A percentile compares a stretch with the other conserved stretches of the same genome.
Conservation (phyloP, 2,888 invertebrate species). For the Tinea semifulvella region DNA sequence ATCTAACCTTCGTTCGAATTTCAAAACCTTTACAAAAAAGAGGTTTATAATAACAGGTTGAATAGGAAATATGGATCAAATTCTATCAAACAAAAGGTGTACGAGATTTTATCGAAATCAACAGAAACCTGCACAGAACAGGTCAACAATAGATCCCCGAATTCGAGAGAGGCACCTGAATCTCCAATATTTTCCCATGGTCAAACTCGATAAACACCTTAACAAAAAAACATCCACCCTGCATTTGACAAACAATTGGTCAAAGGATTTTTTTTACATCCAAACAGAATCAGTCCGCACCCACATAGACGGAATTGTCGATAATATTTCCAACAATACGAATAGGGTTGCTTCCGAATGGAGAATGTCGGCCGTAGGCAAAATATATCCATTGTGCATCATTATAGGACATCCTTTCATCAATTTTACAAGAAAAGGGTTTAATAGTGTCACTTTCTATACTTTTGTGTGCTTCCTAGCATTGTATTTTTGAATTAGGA, state of each 20-base stretch:
- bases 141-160: slow-evolving; percentile 13
- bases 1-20: slow-evolving; percentile 6
- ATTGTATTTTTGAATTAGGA: not conserved
- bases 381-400: slow-evolving; percentile 57
- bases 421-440: slow-evolving; percentile 59
- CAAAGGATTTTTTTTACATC: slow-evolving; percentile 53
- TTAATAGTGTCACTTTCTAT: slow-evolving; percentile 57
- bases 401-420: slow-evolving; percentile 58
- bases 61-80: slow-evolving; percentile 13
- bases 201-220: slow-evolving; percentile 61
- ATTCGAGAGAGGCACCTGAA: slow-evolving; percentile 44
- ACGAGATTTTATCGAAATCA: slow-evolving; percentile 42
- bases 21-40: slow-evolving; percentile 9
- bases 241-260: slow-evolving; percentile 62
- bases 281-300: slow-evolving; percentile 51
- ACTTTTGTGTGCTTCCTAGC: slow-evolving; percentile 4
- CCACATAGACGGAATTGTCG: slow-evolving; percentile 45
- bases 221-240: slow-evolving; percentile 48
- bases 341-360: slow-evolving; percentile 41
- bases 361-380: slow-evolving; percentile 32
- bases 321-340: slow-evolving; percentile 51
- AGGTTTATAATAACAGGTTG: slow-evolving; percentile 10
- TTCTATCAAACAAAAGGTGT: slow-evolving; percentile 31
- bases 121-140: slow-evolving; percentile 23
- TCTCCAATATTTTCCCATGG: slow-evolving; percentile 63